Base-by-base conservation (phyloP, 1,140 invertebrate species). In the Listronotus bonariensis region DNA sequence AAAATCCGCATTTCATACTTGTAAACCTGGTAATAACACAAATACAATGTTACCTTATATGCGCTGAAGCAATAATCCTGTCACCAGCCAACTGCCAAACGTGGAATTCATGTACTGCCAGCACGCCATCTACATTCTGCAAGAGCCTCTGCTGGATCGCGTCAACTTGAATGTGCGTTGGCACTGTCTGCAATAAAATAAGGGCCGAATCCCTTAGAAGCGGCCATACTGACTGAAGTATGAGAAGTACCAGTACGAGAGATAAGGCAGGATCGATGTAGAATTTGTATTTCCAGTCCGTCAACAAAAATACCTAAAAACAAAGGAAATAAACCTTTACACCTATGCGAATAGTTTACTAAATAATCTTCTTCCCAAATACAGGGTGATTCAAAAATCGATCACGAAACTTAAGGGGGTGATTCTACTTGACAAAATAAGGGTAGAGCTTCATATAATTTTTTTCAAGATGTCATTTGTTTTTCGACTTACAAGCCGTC, bases 191-290 rank as follows among this genome's bases (percentile, higher is more conserved):
- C 36, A 97, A 79, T 55, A 97, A 80, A 74, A 96, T 96, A 20
- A 96, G 79, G 8, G 92, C 92, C 0, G 92, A 95, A 79, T 95
- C 93, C 74, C 92, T 85, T 8, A 95, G 81, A 45, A 95, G 79
- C 2, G 93, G 92, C 92, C 92, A 95, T 0, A 94, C 91, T 0
- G 91, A 93, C 51, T 86, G 85, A 43, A 93, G 79, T 60, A 95
- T 95, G 12, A 95, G 81, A 11, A 89, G 80, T 2, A 94, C 92
- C 67, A 95, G 81, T 7, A 93, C 77, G 65, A 94, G 85, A 81
- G 93, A 97, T 49, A 99, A 85, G 17, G 89, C 89, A 15, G 97
- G 97, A 83, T 99, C 97, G 71, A 99, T 92, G 78, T 97, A 98
- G 76, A 84, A 86, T 69, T 83, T 87, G 75, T 89, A 91, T 61